These are phyloP conservation scores for Andrena camellia DNA, from an alignment of 2,888 invertebrate species.

Conservation along the genomic window DNA sequence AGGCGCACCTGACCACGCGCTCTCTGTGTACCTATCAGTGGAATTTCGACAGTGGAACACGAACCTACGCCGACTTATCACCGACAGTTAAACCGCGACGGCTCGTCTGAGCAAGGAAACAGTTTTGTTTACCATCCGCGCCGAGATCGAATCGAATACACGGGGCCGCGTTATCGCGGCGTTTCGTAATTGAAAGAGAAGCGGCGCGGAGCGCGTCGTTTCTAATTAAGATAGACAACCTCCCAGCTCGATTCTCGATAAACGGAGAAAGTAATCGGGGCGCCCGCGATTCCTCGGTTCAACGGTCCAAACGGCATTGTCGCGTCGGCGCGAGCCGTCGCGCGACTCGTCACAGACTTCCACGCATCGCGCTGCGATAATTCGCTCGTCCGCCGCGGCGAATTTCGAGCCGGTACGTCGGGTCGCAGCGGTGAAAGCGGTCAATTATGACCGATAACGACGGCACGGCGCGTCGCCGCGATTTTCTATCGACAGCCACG, in stretches of 20 bases:
- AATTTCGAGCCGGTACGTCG: slow-evolving; percentile 10
- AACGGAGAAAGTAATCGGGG: slow-evolving; percentile 51
- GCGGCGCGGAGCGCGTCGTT: slow-evolving; percentile 53
- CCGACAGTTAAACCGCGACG: background rate
- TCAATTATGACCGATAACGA: slow-evolving; percentile 20
- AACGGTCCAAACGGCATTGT: background rate
- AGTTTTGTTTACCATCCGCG: slow-evolving; percentile 16
- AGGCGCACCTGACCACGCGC: too few species aligned
- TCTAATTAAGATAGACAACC: slow-evolving; percentile 66
- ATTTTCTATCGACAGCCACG: slow-evolving; percentile 6
- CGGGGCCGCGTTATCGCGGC: slow-evolving; percentile 30
- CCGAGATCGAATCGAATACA: slow-evolving; percentile 13
- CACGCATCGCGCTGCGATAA: background rate
- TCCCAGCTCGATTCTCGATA: slow-evolving; percentile 42
- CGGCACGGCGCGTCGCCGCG: slow-evolving; percentile 3
- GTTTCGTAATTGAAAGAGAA: slow-evolving; percentile 58
- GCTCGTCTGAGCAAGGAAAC: background rate
- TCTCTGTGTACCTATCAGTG: too few species aligned
- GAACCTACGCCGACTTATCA: too few species aligned
- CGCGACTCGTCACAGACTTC: background rate
- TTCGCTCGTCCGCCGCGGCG: background rate
- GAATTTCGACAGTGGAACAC: too few species aligned
- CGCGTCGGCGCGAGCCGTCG: background rate
- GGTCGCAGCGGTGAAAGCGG: slow-evolving; percentile 45
- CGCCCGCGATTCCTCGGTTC: slow-evolving; percentile 36